Evolutionary conservation across 53 echinoderm and acorn worm genomes (phyloP).

Genomic region (Apostichopus leukothele): DNA sequence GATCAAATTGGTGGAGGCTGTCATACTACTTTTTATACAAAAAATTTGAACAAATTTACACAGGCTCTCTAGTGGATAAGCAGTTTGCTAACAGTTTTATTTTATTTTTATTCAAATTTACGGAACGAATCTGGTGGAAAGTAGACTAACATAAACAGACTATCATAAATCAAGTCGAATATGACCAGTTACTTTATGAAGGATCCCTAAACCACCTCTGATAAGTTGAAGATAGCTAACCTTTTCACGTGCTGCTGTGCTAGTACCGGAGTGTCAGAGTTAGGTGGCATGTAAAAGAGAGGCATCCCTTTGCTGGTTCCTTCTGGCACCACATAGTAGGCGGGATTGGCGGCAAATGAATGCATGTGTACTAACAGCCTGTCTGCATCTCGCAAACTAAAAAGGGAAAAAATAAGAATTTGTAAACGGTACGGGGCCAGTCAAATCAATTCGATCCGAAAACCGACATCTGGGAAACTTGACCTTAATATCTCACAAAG

Average conservation of each 20-base stretch:
- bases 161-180: too few species aligned
- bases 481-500: too few species aligned
- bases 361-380: slow-evolving; percentile 87
- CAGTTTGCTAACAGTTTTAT: too few species aligned
- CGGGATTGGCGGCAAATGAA: slow-evolving; percentile 88
- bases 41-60: too few species aligned
- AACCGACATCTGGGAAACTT: too few species aligned
- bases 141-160: too few species aligned
- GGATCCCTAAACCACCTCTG: neutral
- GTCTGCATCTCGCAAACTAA: slow-evolving; percentile 82
- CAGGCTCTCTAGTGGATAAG: too few species aligned
- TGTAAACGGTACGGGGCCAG: neutral
- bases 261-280: slow-evolving; percentile 87
- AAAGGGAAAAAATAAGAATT: neutral
- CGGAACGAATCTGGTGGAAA: too few species aligned
- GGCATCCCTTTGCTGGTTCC: slow-evolving; percentile 94
- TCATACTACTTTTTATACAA: too few species aligned
- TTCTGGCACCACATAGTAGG: slow-evolving; percentile 90
- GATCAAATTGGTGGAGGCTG: too few species aligned
- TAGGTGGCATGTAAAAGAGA: slow-evolving; percentile 95
- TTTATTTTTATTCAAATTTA: too few species aligned
- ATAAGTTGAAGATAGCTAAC: neutral
- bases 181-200: neutral
- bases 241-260: slow-evolving; percentile 70
- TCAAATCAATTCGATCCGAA: too few species aligned